phyloP scores from a whole-genome alignment of 2,888 invertebrate genomes.

The Drosophila subsilvestris region DNA sequence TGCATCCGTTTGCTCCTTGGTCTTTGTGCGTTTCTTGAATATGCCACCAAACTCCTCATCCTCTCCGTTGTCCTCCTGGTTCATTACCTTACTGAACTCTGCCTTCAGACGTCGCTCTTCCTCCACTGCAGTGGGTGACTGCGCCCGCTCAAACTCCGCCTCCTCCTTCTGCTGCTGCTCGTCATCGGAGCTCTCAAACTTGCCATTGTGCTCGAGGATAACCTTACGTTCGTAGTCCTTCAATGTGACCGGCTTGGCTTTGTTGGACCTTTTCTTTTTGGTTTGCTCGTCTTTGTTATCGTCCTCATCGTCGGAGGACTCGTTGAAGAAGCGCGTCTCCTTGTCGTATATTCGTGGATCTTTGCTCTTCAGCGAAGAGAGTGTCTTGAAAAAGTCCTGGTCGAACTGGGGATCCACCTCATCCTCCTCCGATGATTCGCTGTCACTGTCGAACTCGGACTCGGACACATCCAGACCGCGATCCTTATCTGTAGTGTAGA shows the following conservation, averaged over 20 bases:
- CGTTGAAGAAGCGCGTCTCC: constrained; percentile 88
- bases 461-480: constrained; percentile 76
- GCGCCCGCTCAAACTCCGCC: constrained; percentile 61
- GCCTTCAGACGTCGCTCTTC: constrained; percentile 88
- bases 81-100: constrained; percentile 86
- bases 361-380: constrained; percentile 93
- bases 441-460: constrained; percentile 79
- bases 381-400: constrained; percentile 93
- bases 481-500: constrained; percentile 76
- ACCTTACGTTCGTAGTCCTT: constrained; percentile 92
- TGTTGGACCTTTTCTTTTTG: constrained; percentile 69
- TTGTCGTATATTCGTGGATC: constrained; percentile 95
- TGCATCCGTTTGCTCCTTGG: constrained; percentile 85
- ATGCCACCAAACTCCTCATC: constrained; percentile 86
- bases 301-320: constrained; percentile 77
- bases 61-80: constrained; percentile 84
- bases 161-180: constrained; percentile 52
- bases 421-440: constrained; percentile 80
- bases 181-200: constrained; percentile 83
- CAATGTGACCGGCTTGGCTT: constrained; percentile 87
- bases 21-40: constrained; percentile 86
- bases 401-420: constrained; percentile 85
- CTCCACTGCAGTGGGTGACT: constrained; percentile 87
- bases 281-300: constrained; percentile 41
- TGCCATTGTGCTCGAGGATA: constrained; percentile 88